Conservation (phyloP, 2,797 vertebrate species). For the Sebastes matsubarae region DNA sequence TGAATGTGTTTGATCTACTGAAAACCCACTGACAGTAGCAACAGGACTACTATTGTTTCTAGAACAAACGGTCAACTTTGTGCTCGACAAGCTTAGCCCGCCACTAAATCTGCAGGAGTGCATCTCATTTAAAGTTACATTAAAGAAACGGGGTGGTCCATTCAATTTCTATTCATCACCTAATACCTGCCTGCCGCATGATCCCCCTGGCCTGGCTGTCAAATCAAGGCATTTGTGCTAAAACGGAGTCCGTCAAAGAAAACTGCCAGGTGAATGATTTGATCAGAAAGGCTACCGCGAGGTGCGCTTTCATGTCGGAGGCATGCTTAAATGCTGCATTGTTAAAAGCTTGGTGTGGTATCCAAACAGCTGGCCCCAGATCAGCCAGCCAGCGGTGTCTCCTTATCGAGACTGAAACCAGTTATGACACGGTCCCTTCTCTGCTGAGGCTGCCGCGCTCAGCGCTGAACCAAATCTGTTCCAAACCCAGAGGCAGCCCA, state of each 20-base stretch:
- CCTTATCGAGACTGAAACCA: slow-evolving; percentile 48
- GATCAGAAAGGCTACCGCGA: slow-evolving; percentile 18
- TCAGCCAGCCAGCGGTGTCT: slow-evolving; percentile 46
- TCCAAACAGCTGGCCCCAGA: slow-evolving; percentile 54
- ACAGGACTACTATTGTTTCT: slow-evolving; percentile 12
- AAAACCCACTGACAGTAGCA: slow-evolving; percentile 15
- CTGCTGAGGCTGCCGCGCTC: slow-evolving; percentile 40
- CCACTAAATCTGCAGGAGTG: slow-evolving; percentile 5
- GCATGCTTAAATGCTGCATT: slow-evolving; percentile 24
- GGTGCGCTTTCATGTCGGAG: slow-evolving; percentile 36
- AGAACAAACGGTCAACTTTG: slow-evolving; percentile 16
- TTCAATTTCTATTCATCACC: slow-evolving; percentile 36
- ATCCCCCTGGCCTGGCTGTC: slow-evolving; percentile 31
- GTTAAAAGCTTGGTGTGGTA: slow-evolving; percentile 21
- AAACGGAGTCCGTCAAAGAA: slow-evolving; percentile 45
- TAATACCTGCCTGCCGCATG: not conserved
- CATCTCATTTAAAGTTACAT: slow-evolving; percentile 1
- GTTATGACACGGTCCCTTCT: slow-evolving; percentile 49
- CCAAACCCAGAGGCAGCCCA: slow-evolving; percentile 63
- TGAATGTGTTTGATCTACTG: slow-evolving; percentile 19
- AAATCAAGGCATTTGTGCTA: slow-evolving; percentile 44
- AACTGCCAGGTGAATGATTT: slow-evolving; percentile 35
- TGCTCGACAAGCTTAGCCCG: not conserved
- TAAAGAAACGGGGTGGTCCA: slow-evolving; percentile 22
- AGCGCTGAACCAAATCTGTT: slow-evolving; percentile 61